Evolutionary conservation across 2,888 invertebrate species (phyloP).

Genomic region (Pterostichus niger): DNA sequence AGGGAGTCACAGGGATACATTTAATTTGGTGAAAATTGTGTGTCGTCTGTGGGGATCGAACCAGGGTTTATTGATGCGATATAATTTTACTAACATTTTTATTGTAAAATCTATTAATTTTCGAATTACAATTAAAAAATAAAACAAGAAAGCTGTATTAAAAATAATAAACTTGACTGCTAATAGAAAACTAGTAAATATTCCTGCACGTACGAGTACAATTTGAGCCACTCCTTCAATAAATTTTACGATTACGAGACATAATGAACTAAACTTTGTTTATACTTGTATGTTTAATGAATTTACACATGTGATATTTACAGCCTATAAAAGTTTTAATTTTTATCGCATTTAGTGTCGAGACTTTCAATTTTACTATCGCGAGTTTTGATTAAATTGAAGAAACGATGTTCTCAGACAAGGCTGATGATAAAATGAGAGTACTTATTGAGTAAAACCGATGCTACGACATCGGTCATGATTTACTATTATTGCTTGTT

Average conservation of each 20-base stretch:
- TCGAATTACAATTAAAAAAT: too few relatives aligned
- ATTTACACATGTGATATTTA: conserved; percentile 61
- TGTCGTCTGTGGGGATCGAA: too few relatives aligned
- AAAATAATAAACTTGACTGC: background rate
- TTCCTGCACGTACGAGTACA: background rate
- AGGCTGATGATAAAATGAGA: conserved; percentile 41
- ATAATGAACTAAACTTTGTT: conserved; percentile 57
- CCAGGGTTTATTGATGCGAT: too few relatives aligned
- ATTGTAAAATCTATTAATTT: too few relatives aligned
- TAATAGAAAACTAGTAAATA: conserved; percentile 4
- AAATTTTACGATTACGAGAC: conserved; percentile 53
- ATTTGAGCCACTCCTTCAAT: conserved; percentile 21
- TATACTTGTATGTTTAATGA: conserved; percentile 56
- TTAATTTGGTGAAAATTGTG: too few relatives aligned
- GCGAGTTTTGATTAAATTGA: conserved; percentile 50
- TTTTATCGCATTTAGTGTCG: conserved; percentile 45
- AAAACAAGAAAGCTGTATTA: too few relatives aligned
- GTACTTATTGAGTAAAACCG: conserved; percentile 15
- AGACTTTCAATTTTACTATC: conserved; percentile 52
- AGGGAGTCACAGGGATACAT: too few relatives aligned
- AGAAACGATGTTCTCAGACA: conserved; percentile 39
- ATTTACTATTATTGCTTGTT: conserved; percentile 53
- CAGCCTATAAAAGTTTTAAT: conserved; percentile 49
- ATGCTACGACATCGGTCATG: conserved; percentile 46
- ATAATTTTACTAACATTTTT: too few relatives aligned